A percentile compares a stretch with the other conserved stretches of the same genome.
phyloP scores from a whole-genome alignment of 2,797 vertebrate species.

The Karalla daura region DNA sequence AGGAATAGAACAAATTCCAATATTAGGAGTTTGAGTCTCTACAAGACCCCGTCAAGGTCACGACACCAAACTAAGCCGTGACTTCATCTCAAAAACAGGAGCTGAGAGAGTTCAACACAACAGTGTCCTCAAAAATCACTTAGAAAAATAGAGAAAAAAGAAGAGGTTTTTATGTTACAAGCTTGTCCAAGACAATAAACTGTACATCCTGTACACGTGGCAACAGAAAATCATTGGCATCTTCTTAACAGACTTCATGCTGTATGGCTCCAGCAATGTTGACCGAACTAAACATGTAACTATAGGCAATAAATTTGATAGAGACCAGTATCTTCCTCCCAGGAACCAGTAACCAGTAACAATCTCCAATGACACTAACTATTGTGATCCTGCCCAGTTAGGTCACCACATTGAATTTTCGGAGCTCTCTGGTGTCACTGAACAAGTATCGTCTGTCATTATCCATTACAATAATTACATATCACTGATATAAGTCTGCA shows the following conservation, averaged over 20 bases:
- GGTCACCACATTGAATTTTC: conserved; percentile 7
- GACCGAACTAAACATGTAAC: conserved; percentile 21
- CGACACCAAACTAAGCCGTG: background rate
- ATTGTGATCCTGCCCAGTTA: conserved; percentile 1
- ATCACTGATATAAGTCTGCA: conserved; percentile 2
- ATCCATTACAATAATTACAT: background rate
- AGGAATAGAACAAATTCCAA: background rate
- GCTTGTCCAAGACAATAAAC: conserved; percentile 9
- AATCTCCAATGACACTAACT: background rate
- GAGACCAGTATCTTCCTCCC: too few relatives aligned
- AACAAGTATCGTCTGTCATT: background rate
- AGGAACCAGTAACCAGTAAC: background rate
- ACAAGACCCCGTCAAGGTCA: conserved; percentile 9
- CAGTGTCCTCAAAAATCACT: conserved; percentile 1
- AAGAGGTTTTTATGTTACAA: conserved; percentile 25
- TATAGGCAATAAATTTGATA: background rate
- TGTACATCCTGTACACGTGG: conserved; percentile 12
- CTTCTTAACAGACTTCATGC: background rate
- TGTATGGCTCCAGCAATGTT: conserved; percentile 11
- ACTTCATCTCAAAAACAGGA: background rate
- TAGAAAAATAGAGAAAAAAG: conserved; percentile 55
- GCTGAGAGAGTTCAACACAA: conserved; percentile 4
- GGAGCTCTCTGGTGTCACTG: conserved; percentile 2
- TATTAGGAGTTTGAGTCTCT: background rate
- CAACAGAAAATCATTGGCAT: conserved; percentile 10